These are phyloP conservation scores for Sphenopsis melanotis DNA, from an alignment of 2,797 vertebrate genomes.

Conservation along the genomic window DNA sequence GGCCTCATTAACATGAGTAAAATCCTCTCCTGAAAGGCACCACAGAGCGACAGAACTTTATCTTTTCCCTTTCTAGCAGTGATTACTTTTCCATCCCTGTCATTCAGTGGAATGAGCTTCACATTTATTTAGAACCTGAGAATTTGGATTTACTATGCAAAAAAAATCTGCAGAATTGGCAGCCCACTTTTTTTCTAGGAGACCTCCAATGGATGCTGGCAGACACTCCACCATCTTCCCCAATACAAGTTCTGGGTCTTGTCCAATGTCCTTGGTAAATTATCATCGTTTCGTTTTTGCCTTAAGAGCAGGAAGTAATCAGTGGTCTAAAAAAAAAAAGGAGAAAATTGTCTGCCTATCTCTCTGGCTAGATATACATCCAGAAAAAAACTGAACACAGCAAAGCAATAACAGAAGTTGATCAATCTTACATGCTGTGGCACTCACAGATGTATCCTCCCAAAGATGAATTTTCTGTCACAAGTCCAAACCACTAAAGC, in stretches of 20 bases:
- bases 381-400: background rate
- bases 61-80: slow-evolving; percentile 21
- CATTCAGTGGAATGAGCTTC: slow-evolving; percentile 36
- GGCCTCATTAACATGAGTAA: slow-evolving; percentile 39
- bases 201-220: background rate
- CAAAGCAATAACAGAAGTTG: slow-evolving; percentile 41
- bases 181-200: background rate
- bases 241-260: background rate
- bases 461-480: slow-evolving; percentile 38
- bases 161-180: background rate
- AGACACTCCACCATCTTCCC: background rate
- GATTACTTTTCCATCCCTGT: slow-evolving; percentile 38
- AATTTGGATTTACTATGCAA: background rate
- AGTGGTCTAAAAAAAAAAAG: background rate
- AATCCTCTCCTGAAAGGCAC: slow-evolving; percentile 3
- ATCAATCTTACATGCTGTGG: slow-evolving; percentile 30
- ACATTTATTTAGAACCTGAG: slow-evolving; percentile 27
- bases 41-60: slow-evolving; percentile 11
- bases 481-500: slow-evolving; percentile 37
- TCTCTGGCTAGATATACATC: background rate
- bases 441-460: slow-evolving; percentile 24
- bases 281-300: background rate
- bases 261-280: background rate
- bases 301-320: slow-evolving; percentile 38
- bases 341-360: background rate